Evolutionary conservation across 2,113 vertebrate genomes (phyloP).

Genomic region (Mionectes macconnelli): DNA sequence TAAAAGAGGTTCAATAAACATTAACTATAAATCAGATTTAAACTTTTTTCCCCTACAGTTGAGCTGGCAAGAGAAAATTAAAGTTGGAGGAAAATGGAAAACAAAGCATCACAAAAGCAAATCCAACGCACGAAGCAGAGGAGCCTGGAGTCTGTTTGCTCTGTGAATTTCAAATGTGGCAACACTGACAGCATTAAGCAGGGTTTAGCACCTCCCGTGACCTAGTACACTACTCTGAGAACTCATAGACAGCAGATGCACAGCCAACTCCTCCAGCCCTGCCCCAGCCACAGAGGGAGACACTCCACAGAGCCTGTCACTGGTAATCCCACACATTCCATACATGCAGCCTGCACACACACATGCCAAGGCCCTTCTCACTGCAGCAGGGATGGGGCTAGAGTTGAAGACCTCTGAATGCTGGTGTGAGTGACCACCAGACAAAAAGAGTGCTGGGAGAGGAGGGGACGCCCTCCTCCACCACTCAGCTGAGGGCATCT

Average conservation of each 20-base stretch:
- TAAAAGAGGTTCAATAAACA: background rate
- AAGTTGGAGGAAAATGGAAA: background rate
- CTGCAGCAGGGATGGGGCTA: fast-evolving
- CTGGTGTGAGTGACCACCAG: background rate
- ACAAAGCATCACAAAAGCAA: background rate
- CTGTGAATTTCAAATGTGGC: background rate
- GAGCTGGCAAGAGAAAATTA: background rate
- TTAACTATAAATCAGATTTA: background rate
- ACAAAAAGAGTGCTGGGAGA: background rate
- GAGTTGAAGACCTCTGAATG: background rate
- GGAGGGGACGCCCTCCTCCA: fast-evolving
- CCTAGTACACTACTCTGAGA: fast-evolving
- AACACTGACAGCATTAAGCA: background rate
- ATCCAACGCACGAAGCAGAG: background rate
- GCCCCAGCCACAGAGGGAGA: background rate
- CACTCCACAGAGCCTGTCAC: background rate
- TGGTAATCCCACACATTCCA: background rate
- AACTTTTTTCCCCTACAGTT: background rate
- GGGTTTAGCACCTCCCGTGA: background rate
- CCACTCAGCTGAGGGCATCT: background rate
- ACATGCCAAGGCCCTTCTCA: background rate
- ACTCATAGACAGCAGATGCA: background rate
- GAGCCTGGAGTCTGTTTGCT: background rate
- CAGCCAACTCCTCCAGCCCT: background rate
- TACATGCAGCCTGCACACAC: fast-evolving